A percentile compares a stretch with the other conserved stretches of the same genome.
phyloP scores from a whole-genome alignment of 1,140 invertebrate genomes.

The Drosophila oshimai region DNA sequence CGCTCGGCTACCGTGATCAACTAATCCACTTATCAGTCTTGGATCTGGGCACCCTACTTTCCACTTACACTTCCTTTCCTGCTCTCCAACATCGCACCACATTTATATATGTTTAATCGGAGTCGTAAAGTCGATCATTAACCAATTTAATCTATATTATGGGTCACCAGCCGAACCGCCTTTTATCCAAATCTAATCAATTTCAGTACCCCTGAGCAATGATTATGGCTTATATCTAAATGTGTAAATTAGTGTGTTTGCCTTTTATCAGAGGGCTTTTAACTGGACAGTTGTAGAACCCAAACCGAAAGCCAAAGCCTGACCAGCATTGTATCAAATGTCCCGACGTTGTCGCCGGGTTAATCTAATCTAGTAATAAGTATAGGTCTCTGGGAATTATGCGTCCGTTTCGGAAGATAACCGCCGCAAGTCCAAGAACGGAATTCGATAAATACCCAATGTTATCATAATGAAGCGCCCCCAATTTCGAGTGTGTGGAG shows the following conservation, averaged over 20 bases:
- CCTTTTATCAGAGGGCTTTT: slow-evolving; percentile 13
- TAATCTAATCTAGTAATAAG: slow-evolving; percentile 76
- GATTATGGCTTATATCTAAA: background rate
- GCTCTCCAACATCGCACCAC: background rate
- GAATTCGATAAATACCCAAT: slow-evolving; percentile 64
- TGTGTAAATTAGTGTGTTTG: slow-evolving; percentile 20
- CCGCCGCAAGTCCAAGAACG: slow-evolving; percentile 30
- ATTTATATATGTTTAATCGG: slow-evolving; percentile 43
- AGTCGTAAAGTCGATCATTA: slow-evolving; percentile 53
- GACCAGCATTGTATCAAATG: slow-evolving; percentile 24
- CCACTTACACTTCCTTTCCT: background rate
- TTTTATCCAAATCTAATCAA: slow-evolving; percentile 81
- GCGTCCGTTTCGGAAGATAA: slow-evolving; percentile 54
- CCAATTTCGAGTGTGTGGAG: slow-evolving; percentile 22
- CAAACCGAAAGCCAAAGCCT: slow-evolving; percentile 4
- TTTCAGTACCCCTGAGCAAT: background rate
- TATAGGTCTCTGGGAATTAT: slow-evolving; percentile 57
- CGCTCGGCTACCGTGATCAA: slow-evolving; percentile 38
- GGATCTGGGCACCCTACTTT: background rate
- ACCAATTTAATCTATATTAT: slow-evolving; percentile 69
- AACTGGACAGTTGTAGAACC: slow-evolving; percentile 22
- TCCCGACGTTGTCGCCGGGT: slow-evolving; percentile 34
- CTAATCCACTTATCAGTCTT: slow-evolving; percentile 57
- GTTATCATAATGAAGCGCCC: slow-evolving; percentile 75
- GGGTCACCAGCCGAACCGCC: slow-evolving; percentile 60